Percentiles rank a stretch among this genome's conserved stretches.
phyloP scores from a whole-genome alignment of 2,113 vertebrate species.

The Shinisaurus crocodilurus region DNA sequence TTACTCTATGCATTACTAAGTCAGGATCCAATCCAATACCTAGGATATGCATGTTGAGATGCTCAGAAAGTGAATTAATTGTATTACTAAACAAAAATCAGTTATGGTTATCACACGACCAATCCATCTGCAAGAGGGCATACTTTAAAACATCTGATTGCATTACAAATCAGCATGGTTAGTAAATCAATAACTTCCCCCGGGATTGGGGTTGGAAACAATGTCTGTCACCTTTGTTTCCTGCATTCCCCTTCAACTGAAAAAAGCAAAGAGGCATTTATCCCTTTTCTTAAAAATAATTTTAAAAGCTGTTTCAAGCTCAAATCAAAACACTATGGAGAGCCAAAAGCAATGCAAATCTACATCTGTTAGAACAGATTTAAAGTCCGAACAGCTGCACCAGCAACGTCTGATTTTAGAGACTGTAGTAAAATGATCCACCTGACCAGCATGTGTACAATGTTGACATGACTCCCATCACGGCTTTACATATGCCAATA shows the following conservation, averaged over 20 bases:
- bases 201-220: constrained; percentile 31
- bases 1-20: neutral
- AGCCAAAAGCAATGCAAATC: constrained; percentile 53
- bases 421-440: constrained; percentile 65
- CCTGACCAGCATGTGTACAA: constrained; percentile 51
- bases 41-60: neutral
- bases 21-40: neutral
- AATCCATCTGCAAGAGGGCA: constrained; percentile 35
- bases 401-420: constrained; percentile 46
- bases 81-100: neutral
- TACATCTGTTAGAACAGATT: constrained; percentile 49
- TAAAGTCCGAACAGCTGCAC: constrained; percentile 48
- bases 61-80: neutral
- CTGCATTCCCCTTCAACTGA: constrained; percentile 49
- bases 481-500: constrained; percentile 72
- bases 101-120: neutral
- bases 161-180: constrained; percentile 13
- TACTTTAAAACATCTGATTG: constrained; percentile 4
- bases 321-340: constrained; percentile 52
- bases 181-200: constrained; percentile 45
- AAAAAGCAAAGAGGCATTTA: constrained; percentile 40
- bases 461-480: constrained; percentile 54
- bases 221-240: constrained; percentile 37
- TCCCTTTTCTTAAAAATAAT: constrained; percentile 36
- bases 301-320: constrained; percentile 44